These are phyloP conservation scores for Dicranocentrus wangi DNA, from an alignment of 2,888 invertebrate species.

Conservation along the genomic window DNA sequence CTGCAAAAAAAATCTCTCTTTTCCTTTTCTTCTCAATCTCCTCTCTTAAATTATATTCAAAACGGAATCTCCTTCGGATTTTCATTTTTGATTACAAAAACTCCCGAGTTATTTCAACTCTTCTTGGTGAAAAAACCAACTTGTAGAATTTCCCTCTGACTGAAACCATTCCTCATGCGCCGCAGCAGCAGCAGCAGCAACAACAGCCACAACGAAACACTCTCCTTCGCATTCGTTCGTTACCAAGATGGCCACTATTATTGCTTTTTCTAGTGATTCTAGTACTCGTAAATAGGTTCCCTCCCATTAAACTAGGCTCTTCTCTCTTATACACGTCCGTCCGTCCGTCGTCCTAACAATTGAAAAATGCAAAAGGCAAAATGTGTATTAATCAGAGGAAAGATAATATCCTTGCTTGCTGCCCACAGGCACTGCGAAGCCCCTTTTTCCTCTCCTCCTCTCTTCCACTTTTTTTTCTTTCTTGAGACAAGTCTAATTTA, in stretches of 20 bases:
- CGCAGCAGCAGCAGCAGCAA: too few species aligned
- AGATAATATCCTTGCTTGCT: conserved; percentile 31
- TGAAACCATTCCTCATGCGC: too few species aligned
- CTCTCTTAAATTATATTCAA: conserved; percentile 36
- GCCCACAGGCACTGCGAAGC: conserved; percentile 1
- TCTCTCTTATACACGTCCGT: too few species aligned
- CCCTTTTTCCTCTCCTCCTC: neutral
- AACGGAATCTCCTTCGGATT: conserved; percentile 24
- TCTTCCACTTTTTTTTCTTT: conserved; percentile 7
- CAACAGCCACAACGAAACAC: neutral
- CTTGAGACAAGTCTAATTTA: conserved; percentile 48
- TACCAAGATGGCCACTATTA: neutral
- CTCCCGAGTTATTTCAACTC: neutral
- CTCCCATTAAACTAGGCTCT: too few species aligned
- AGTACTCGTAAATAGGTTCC: neutral
- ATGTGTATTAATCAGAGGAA: conserved; percentile 39
- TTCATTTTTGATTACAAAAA: conserved; percentile 46
- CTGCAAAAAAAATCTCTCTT: too few species aligned
- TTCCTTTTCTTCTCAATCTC: conserved; percentile 15
- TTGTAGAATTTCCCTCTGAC: too few species aligned
- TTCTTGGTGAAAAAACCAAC: too few species aligned
- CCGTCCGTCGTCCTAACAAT: neutral
- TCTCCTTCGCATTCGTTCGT: too few species aligned
- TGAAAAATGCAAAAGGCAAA: conserved; percentile 24
- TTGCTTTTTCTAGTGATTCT: neutral